phyloP scores from a whole-genome alignment of 2,797 vertebrate species.

The Crenichthys baileyi region DNA sequence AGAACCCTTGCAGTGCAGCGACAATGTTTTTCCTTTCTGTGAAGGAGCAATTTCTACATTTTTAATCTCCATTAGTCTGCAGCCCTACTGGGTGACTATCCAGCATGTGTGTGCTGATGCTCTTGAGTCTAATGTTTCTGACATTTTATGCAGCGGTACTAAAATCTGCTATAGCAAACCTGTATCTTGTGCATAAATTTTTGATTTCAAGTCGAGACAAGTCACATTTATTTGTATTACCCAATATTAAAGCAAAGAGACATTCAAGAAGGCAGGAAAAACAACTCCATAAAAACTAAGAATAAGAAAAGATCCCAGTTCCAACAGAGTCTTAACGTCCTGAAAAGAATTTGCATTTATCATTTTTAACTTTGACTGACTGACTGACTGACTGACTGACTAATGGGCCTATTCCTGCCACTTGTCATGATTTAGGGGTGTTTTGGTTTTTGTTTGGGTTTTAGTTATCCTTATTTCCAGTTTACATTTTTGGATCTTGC shows the following conservation, averaged over 20 bases:
- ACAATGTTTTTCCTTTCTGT: conserved; percentile 44
- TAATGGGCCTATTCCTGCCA: no score
- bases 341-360: not conserved
- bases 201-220: conserved; percentile 59
- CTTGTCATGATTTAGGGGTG: no score
- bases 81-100: conserved; percentile 16
- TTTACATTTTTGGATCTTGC: no score
- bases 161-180: conserved; percentile 20
- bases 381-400: no score
- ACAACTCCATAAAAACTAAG: not conserved
- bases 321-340: not conserved
- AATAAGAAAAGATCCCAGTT: not conserved
- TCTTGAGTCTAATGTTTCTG: conserved; percentile 25
- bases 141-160: conserved; percentile 31
- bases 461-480: no score
- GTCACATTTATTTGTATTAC: conserved; percentile 45
- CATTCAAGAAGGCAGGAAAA: conserved; percentile 8
- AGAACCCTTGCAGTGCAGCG: conserved; percentile 31
- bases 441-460: no score
- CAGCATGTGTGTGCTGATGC: conserved; percentile 8
- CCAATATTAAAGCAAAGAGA: conserved; percentile 19
- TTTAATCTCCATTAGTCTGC: conserved; percentile 45
- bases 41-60: conserved; percentile 55
- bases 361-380: no score
- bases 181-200: conserved; percentile 40